Base-by-base conservation (phyloP, 2,113 vertebrate genomes). In the Donacobius atricapilla region DNA sequence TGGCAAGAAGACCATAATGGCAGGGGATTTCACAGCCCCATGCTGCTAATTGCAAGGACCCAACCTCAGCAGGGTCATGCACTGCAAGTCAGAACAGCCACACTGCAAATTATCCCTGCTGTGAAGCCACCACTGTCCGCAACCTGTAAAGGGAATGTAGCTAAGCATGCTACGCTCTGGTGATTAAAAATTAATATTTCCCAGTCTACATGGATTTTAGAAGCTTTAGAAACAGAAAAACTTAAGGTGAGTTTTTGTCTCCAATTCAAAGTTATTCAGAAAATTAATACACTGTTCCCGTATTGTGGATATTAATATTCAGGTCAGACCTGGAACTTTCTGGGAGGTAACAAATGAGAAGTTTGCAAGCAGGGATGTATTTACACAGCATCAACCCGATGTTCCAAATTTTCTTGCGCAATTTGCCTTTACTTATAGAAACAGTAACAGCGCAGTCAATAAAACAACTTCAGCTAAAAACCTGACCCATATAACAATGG, bases 21-120 rank as follows among this genome's bases (percentile, higher is more conserved):
- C 33, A 47, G 4, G 8, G n/a, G 47, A 68, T 69, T 82, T 91
- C 88, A 66, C 61, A 92, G 31, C 63, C 61, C 50, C 68, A 30
- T 63, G 13, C 45, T 72, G 18, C 42, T 95, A 78, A 95, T 24
- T 90, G 61, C 95, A 96, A 95, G 56, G 64, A 93, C 39, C 39
- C 2, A 25, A 40, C 64, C 51, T 48, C n/a, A 28, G 19, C 51
- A 60, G 39, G 58, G 76, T 84, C 89, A 65, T 1, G 30, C 54
- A 57, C 80, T 76, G 44, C 53, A 89, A 77, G 58, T 22, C 15
- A 9, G 39, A 93, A 48, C 1, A 8, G 42, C n/a, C 92, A 58
- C 44, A n/a, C 48, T 50, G 73, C 66, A 88, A 73, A 92, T 87
- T 28, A 51, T 66, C 83, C 30, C 83, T 77, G 58, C 66, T 83